phyloP scores from a whole-genome alignment of 2,888 invertebrate species.

The Megalurothrips usitatus region DNA sequence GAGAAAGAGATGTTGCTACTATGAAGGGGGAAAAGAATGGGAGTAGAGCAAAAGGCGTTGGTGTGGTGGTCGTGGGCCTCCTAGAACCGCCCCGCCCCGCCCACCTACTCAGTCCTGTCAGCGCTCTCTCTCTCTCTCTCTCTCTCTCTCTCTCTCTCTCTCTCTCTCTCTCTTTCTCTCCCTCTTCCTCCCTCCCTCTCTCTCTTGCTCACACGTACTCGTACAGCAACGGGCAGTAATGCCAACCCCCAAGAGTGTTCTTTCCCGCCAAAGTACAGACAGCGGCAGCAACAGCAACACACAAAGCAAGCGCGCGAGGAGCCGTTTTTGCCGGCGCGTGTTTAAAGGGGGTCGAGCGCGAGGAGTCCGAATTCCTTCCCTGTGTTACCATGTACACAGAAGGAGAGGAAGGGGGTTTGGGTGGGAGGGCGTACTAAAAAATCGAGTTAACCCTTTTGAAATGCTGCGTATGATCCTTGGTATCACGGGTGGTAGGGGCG shows the following conservation, averaged over 20 bases:
- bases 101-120: slow-evolving; percentile 22
- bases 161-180: background rate
- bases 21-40: slow-evolving; percentile 14
- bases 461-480: too few relatives aligned
- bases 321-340: too few relatives aligned
- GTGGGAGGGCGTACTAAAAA: too few relatives aligned
- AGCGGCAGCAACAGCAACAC: too few relatives aligned
- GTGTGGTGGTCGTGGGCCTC: background rate
- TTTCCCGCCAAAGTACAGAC: background rate
- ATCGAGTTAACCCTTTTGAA: too few relatives aligned
- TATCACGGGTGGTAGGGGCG: background rate
- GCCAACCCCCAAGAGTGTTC: slow-evolving; percentile 20
- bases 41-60: background rate
- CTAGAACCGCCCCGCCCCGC: background rate
- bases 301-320: too few relatives aligned
- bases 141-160: background rate
- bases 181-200: background rate
- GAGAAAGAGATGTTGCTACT: too few relatives aligned
- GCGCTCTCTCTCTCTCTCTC: background rate
- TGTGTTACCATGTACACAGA: too few relatives aligned
- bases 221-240: slow-evolving; percentile 6
- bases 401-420: too few relatives aligned
- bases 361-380: too few relatives aligned
- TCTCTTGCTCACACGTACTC: background rate
- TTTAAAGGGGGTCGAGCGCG: too few relatives aligned